A percentile compares a stretch with the other conserved stretches of the same genome.
Evolutionary conservation across 2,797 vertebrate genomes (phyloP).

Genomic region (Crypturellus tataupa): DNA sequence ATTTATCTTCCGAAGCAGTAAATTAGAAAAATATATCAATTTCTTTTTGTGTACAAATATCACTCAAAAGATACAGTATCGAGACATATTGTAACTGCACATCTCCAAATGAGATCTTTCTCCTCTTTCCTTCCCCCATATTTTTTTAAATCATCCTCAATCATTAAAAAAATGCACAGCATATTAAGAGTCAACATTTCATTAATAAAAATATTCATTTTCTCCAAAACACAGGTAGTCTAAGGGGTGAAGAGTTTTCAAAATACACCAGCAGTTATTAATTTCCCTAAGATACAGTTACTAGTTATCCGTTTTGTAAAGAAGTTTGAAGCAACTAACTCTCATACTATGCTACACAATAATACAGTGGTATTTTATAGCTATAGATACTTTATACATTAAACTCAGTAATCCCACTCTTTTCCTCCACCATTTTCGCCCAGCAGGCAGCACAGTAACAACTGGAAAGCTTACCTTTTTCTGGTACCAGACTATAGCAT

Average conservation of each 20-base stretch:
- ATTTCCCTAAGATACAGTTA: background rate
- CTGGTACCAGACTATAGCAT: slow-evolving; percentile 99
- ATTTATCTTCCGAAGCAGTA: background rate
- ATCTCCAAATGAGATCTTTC: background rate
- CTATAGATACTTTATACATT: background rate
- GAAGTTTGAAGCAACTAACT: background rate
- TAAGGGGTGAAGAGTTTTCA: background rate
- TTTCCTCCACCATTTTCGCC: background rate
- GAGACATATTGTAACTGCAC: background rate
- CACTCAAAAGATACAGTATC: background rate
- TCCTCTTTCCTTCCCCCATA: background rate
- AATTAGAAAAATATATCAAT: background rate
- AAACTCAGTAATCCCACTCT: background rate
- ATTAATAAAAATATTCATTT: background rate
- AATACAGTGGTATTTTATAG: background rate
- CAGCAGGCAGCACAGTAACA: background rate
- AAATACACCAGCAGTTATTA: background rate
- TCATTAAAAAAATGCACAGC: background rate
- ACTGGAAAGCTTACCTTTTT: slow-evolving; percentile 92
- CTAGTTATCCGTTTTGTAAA: background rate
- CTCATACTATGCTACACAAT: background rate
- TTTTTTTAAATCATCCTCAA: background rate
- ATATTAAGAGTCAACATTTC: background rate
- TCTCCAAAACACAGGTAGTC: background rate
- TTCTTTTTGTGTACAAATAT: background rate